phyloP scores from a whole-genome alignment of 2,113 vertebrate genomes.

The Bos javanicus region DNA sequence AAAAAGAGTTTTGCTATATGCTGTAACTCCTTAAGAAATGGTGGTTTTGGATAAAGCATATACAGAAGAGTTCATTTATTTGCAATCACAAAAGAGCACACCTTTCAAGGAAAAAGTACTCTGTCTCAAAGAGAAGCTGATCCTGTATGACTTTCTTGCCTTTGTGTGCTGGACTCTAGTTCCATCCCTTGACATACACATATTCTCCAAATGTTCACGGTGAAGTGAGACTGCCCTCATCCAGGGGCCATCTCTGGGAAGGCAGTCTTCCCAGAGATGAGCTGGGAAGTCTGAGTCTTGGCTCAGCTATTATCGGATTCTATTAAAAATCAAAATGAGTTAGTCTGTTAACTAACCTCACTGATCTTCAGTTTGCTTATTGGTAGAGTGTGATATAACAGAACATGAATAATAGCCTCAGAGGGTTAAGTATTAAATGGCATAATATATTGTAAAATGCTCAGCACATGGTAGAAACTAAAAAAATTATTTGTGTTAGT shows the following conservation, averaged over 20 bases:
- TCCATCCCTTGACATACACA: no score
- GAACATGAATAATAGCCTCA: not conserved
- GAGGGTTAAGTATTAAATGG: not conserved
- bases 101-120: not conserved
- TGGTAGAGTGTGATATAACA: not conserved
- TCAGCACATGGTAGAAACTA: not conserved
- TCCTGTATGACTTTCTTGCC: not conserved
- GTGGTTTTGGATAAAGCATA: not conserved
- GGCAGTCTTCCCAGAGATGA: not conserved
- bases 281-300: not conserved
- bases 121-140: not conserved
- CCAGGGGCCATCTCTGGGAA: not conserved
- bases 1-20: not conserved
- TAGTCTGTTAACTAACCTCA: not conserved
- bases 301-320: not conserved
- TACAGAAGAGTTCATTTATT: not conserved
- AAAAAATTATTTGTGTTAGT: not conserved
- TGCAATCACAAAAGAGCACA: not conserved
- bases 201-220: not conserved
- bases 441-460: not conserved
- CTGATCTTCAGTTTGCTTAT: not conserved
- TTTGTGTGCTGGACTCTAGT: not conserved
- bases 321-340: not conserved
- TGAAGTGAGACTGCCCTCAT: not conserved
- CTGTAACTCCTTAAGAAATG: not conserved